Evolutionary conservation across 2,888 invertebrate species (phyloP), one percentile per base, ranked within the genome.

Genomic region (Eupithecia insigniata): DNA sequence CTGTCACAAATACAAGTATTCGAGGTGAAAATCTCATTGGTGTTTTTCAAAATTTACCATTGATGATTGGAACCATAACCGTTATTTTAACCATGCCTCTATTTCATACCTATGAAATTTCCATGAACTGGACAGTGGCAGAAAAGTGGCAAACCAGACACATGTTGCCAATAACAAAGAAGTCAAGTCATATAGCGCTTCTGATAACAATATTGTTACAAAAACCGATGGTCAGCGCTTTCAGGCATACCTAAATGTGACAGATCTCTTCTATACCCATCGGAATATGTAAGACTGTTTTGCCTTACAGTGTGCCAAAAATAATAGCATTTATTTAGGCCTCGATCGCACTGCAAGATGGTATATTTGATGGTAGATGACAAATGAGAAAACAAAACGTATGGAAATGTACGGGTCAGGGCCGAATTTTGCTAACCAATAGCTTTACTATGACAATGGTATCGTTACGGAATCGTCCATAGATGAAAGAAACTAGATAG

Each of bases 1-100:
- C 18, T 60, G 60, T 30, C 60, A 60, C 60, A 60, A 58, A 28
- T 26, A 58, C 12, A n/a, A n/a, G 46, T n/a, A 39, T 39, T 39
- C 39, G n/a, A 46, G 46, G 46, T 46, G 10, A 22, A 2, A 51
- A 51, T 51, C 46, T 51, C 22, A 22, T 51, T 51, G 22, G n/a
- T 22, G 46, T 10, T 51, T 51, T 51, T 51, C 18, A n/a, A 51
- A 51, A 51, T 51, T 51, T n/a, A 51, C 43, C 39, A 1, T 16
- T 39, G 16, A 16, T 16, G n/a, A 46, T 46, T n/a, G n/a, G n/a
- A n/a, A n/a, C n/a, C n/a, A n/a, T n/a, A n/a, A n/a, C n/a, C n/a
- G n/a, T n/a, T 46, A n/a, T 46, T 46, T 1, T 46, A 46, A 46
- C n/a, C 46, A n/a, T 7, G 36, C 36, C 12, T 18, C 46, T 8